phyloP scores from a whole-genome alignment of 2,797 vertebrate species.

The Anguilla marmorata region DNA sequence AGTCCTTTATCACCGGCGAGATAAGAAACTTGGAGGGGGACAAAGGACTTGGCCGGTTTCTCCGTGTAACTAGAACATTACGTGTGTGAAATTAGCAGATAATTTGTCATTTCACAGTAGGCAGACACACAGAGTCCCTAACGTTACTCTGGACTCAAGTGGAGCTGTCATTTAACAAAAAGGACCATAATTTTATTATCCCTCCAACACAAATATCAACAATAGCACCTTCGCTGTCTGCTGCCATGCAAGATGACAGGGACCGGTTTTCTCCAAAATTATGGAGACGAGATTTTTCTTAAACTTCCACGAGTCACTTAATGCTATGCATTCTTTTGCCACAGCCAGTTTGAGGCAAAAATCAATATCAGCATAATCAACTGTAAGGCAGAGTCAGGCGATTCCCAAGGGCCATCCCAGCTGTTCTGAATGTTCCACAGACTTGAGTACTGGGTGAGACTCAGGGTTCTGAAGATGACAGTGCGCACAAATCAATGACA shows the following conservation, averaged over 20 bases:
- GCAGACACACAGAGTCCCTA: slow-evolving; percentile 5
- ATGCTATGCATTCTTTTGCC: slow-evolving; percentile 1
- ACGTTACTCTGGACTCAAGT: neutral
- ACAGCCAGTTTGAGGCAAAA: neutral
- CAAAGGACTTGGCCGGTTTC: too few relatives aligned
- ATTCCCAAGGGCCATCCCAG: neutral
- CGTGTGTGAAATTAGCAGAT: neutral
- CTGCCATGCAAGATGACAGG: neutral
- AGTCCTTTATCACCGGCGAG: neutral
- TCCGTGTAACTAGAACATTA: neutral
- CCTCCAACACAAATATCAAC: neutral
- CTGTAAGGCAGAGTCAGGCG: neutral
- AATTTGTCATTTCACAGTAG: neutral
- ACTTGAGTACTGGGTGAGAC: neutral
- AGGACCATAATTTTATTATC: neutral
- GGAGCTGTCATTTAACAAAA: neutral
- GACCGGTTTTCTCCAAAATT: neutral
- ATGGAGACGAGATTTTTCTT: neutral
- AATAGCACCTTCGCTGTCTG: neutral
- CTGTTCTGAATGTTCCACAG: neutral
- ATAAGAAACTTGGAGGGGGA: neutral
- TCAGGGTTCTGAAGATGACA: neutral
- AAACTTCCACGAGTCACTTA: neutral
- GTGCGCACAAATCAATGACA: neutral
- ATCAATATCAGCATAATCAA: neutral